Evolutionary conservation across 2,888 invertebrate genomes (phyloP).

Genomic region (Netelia melanura): DNA sequence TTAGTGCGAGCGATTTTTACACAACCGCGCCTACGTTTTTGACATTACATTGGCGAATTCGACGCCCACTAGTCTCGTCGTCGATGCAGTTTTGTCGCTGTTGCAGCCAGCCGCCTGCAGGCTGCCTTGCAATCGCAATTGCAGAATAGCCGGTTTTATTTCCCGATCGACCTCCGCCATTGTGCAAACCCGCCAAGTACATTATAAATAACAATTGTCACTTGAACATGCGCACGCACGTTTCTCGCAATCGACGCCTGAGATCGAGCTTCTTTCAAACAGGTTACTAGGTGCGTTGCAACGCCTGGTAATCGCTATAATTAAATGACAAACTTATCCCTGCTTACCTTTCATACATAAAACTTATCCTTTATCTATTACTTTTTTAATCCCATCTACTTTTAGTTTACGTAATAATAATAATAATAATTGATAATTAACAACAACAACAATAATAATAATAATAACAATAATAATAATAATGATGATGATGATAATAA

Average conservation of each 20-base stretch:
- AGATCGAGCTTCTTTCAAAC: neutral
- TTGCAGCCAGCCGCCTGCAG: neutral
- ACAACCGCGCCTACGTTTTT: neutral
- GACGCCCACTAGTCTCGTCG: conserved; percentile 36
- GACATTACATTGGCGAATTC: conserved; percentile 29
- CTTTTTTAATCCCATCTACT: too few species aligned
- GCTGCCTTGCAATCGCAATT: conserved; percentile 43
- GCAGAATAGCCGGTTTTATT: conserved; percentile 41
- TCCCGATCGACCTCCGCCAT: conserved; percentile 49
- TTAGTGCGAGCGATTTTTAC: neutral
- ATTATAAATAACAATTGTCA: conserved; percentile 55
- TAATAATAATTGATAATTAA: too few species aligned
- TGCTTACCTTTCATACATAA: too few species aligned
- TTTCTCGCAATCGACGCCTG: conserved; percentile 8
- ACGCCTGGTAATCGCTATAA: conserved; percentile 8
- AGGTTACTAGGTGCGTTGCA: neutral
- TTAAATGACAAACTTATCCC: conserved; percentile 5
- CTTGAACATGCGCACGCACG: neutral
- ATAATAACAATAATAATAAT: too few species aligned
- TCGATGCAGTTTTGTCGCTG: conserved; percentile 7
- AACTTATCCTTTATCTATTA: too few species aligned
- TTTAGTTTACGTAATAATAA: too few species aligned
- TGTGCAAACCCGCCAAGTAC: conserved; percentile 1
- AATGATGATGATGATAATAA: too few species aligned
- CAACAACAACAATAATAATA: too few species aligned